Conservation (phyloP, 2,888 invertebrate genomes). For the Cheilosia grossa region DNA sequence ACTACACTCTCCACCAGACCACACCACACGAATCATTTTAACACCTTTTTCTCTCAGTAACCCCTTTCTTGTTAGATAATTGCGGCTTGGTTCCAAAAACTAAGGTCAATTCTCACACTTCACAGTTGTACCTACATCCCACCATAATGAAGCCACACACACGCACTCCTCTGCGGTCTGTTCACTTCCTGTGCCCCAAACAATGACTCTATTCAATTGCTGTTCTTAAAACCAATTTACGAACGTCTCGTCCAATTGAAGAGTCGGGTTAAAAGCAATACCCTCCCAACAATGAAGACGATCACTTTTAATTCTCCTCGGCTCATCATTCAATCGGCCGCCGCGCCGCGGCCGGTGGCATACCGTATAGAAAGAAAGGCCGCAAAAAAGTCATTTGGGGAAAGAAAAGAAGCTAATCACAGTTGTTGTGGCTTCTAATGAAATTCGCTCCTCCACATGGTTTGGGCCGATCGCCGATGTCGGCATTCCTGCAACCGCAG, state of each 20-base stretch:
- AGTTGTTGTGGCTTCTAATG: slow-evolving; percentile 36
- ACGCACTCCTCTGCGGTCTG: slow-evolving; percentile 52
- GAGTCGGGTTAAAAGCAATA: slow-evolving; percentile 7
- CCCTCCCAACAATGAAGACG: slow-evolving; percentile 55
- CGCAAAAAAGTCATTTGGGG: slow-evolving; percentile 26
- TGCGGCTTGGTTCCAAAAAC: slow-evolving; percentile 36
- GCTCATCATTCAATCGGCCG: slow-evolving; percentile 59
- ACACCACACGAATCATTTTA: slow-evolving; percentile 41
- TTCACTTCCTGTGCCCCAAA: slow-evolving; percentile 57
- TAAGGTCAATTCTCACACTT: slow-evolving; percentile 58
- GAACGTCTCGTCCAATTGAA: slow-evolving; percentile 19
- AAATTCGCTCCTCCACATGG: slow-evolving; percentile 28
- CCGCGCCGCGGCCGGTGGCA: slow-evolving; percentile 7
- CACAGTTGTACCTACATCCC: background rate
- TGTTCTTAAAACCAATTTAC: slow-evolving; percentile 45
- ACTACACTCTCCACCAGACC: background rate
- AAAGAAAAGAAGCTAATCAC: slow-evolving; percentile 65
- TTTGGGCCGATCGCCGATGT: slow-evolving; percentile 16
- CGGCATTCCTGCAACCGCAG: slow-evolving; percentile 43
- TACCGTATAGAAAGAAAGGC: slow-evolving; percentile 24
- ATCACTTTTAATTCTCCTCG: slow-evolving; percentile 64
- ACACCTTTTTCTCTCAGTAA: slow-evolving; percentile 40
- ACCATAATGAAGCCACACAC: slow-evolving; percentile 11
- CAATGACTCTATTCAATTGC: slow-evolving; percentile 54
- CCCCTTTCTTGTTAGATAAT: slow-evolving; percentile 52